These are phyloP conservation scores for Clivina fossor DNA, from an alignment of 2,888 invertebrate species.

Conservation along the genomic window DNA sequence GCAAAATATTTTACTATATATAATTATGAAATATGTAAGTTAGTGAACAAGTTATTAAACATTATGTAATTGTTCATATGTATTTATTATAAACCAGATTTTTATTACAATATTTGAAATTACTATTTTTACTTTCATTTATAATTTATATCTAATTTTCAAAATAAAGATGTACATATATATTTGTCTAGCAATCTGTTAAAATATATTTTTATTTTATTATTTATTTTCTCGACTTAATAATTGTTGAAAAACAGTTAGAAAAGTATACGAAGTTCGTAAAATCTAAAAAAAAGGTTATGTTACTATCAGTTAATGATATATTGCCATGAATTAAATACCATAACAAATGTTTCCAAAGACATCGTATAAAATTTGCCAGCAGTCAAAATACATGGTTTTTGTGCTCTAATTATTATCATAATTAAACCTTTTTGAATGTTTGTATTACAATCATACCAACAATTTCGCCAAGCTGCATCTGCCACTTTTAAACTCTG, in stretches of 20 bases:
- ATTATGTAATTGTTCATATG: no score
- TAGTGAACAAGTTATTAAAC: no score
- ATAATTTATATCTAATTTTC: no score
- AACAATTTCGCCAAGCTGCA: conserved; percentile 36
- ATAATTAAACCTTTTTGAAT: conserved; percentile 37
- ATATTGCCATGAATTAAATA: conserved; percentile 17
- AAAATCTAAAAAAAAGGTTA: conserved; percentile 8
- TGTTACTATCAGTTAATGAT: background rate
- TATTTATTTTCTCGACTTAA: background rate
- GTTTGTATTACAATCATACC: conserved; percentile 36
- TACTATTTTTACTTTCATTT: no score
- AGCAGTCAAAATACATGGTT: conserved; percentile 36
- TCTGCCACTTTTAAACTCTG: conserved; percentile 36
- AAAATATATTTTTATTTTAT: no score
- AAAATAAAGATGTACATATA: no score
- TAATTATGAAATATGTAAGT: no score
- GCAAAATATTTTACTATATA: no score
- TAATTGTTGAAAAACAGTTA: background rate
- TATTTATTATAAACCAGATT: no score
- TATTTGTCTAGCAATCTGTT: no score
- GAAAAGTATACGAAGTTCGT: background rate
- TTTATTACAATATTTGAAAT: no score
- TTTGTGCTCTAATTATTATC: conserved; percentile 34
- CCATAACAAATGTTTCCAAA: conserved; percentile 38
- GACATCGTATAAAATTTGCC: conserved; percentile 40